These are phyloP conservation scores for Hiodon alosoides DNA, from an alignment of 2,113 vertebrate genomes.

Conservation along the genomic window DNA sequence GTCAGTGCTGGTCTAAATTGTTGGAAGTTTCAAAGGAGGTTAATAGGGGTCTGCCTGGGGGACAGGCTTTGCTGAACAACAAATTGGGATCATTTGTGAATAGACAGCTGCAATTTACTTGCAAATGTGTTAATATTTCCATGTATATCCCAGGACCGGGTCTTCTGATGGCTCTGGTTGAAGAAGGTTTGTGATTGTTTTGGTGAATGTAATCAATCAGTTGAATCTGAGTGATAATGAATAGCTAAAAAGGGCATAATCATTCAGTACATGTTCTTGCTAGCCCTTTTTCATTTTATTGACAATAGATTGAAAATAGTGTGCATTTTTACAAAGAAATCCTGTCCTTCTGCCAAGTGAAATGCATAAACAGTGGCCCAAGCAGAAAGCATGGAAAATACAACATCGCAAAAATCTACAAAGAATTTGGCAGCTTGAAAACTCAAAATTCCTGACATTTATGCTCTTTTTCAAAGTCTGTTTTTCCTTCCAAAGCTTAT, in stretches of 20 bases:
- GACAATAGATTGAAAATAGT: no score
- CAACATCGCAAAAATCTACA: neutral
- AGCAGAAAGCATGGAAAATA: neutral
- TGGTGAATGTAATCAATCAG: constrained; percentile 13
- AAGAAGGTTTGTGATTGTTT: neutral
- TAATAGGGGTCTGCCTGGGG: constrained; percentile 11
- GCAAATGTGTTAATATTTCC: constrained; percentile 13
- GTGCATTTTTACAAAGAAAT: neutral
- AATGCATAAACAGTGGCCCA: neutral
- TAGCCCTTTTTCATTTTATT: no score
- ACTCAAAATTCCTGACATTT: constrained; percentile 7
- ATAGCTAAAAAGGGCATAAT: neutral
- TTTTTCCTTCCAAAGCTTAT: constrained; percentile 13
- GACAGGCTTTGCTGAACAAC: constrained; percentile 6
- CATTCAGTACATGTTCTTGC: no score
- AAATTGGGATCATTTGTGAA: constrained; percentile 16
- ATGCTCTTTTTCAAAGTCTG: constrained; percentile 13
- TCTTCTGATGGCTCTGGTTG: neutral
- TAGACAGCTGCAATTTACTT: constrained; percentile 19
- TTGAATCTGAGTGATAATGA: neutral
- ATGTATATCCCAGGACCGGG: constrained; percentile 5
- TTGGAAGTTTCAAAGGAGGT: constrained; percentile 16
- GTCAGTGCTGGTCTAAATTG: constrained; percentile 5
- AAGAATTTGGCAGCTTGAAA: neutral
- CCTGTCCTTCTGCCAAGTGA: neutral